Percentiles rank a stretch among this genome's conserved stretches.
Conservation (phyloP, 2,113 vertebrate genomes). For the Dicaeum eximium region DNA sequence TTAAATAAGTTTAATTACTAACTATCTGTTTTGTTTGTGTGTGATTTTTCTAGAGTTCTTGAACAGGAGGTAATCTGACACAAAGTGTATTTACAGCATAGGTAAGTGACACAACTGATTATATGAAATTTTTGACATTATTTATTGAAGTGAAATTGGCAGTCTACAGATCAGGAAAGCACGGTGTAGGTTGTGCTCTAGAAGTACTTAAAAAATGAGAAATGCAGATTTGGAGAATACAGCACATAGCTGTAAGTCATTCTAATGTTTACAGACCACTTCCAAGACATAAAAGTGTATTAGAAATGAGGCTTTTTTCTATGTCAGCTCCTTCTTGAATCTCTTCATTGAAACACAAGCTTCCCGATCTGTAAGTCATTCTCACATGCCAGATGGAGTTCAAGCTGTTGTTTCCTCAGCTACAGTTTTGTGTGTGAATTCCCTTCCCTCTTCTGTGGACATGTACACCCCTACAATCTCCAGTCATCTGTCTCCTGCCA, state of each 20-base stretch:
- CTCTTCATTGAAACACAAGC: background rate
- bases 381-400: background rate
- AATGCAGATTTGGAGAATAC: background rate
- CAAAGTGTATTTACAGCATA: slow-evolving; percentile 60
- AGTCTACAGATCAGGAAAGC: background rate
- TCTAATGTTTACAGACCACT: background rate
- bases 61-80: slow-evolving; percentile 40
- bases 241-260: background rate
- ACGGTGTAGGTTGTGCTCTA: background rate
- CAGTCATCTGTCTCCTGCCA: background rate
- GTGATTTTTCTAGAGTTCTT: slow-evolving; percentile 49
- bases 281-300: background rate
- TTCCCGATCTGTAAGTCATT: background rate
- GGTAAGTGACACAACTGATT: slow-evolving; percentile 59
- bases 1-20: slow-evolving; percentile 34
- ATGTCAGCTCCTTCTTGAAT: background rate
- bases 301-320: background rate
- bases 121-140: background rate
- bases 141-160: slow-evolving; percentile 32
- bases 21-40: slow-evolving; percentile 1
- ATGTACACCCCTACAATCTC: background rate
- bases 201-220: background rate
- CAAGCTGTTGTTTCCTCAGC: background rate
- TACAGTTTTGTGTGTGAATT: background rate
- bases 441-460: background rate